Percentiles rank a stretch among this genome's conserved stretches.
Conservation (phyloP, 64 coral and sea anemone genomes). For the Acropora tenuis region DNA sequence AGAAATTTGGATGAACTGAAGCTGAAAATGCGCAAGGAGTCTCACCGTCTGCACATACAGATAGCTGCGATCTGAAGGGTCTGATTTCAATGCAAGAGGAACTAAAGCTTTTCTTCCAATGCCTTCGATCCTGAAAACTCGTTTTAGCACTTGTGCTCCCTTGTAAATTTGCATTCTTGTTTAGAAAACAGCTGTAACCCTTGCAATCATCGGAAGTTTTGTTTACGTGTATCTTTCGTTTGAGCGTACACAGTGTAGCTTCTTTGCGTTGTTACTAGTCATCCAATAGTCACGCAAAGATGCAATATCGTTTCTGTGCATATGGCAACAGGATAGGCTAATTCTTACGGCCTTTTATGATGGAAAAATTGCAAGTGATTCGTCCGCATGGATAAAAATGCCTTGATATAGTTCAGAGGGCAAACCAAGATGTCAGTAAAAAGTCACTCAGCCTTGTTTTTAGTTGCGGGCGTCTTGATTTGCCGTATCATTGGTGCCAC, state of each 20-base stretch:
- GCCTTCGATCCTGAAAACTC: background rate
- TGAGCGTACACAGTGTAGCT: background rate
- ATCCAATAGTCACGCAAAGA: no score
- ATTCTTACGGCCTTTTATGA: background rate
- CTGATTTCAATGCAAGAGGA: background rate
- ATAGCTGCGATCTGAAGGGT: background rate
- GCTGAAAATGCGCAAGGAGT: background rate
- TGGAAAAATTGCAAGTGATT: background rate
- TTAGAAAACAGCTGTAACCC: no score
- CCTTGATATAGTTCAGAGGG: background rate
- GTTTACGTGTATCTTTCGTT: constrained; percentile 4
- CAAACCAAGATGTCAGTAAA: constrained; percentile 4
- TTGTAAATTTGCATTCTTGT: background rate
- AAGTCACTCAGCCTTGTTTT: background rate
- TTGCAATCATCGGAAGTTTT: background rate
- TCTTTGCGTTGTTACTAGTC: no score
- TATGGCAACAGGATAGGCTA: no score
- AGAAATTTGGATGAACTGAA: background rate
- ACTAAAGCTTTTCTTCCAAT: background rate
- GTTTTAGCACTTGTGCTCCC: background rate
- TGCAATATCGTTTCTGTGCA: no score
- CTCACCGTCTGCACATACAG: background rate
- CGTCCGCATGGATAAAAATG: background rate
- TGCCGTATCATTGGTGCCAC: background rate
- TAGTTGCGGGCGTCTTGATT: constrained; percentile 16